These are phyloP conservation scores for Zapornia atra DNA, from an alignment of 2,113 vertebrate species.

Conservation along the genomic window DNA sequence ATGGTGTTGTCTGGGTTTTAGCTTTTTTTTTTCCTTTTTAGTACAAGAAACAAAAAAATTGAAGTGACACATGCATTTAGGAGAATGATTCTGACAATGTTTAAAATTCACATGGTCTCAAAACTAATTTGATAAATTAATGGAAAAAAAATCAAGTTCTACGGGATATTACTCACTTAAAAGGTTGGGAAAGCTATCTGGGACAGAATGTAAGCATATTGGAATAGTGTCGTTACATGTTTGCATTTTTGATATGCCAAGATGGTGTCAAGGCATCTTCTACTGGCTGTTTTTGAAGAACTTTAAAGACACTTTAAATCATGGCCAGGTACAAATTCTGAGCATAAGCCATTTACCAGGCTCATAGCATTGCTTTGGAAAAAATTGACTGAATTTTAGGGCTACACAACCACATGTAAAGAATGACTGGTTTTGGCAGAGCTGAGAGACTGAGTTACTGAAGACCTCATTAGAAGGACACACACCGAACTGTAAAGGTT, in stretches of 20 bases:
- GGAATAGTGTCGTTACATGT: not conserved
- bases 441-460: not conserved
- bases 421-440: not conserved
- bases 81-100: not conserved
- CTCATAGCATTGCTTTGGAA: not conserved
- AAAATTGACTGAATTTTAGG: not conserved
- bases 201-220: not conserved
- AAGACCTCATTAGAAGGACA: conserved; percentile 11
- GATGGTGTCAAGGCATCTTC: not conserved
- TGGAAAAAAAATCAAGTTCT: not conserved
- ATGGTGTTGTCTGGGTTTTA: too few relatives aligned
- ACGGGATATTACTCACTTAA: not conserved
- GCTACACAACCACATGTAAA: not conserved
- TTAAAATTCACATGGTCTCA: not conserved
- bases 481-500: conserved; percentile 13
- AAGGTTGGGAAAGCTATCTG: not conserved
- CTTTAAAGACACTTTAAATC: not conserved
- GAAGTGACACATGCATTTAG: not conserved
- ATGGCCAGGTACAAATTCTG: not conserved
- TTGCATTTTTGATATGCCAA: not conserved
- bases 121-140: not conserved
- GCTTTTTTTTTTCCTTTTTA: not conserved
- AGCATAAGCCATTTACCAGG: not conserved
- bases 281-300: not conserved
- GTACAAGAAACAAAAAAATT: not conserved